Conservation (phyloP, 2,888 invertebrate genomes). For the Omphaloscelis lunosa region DNA sequence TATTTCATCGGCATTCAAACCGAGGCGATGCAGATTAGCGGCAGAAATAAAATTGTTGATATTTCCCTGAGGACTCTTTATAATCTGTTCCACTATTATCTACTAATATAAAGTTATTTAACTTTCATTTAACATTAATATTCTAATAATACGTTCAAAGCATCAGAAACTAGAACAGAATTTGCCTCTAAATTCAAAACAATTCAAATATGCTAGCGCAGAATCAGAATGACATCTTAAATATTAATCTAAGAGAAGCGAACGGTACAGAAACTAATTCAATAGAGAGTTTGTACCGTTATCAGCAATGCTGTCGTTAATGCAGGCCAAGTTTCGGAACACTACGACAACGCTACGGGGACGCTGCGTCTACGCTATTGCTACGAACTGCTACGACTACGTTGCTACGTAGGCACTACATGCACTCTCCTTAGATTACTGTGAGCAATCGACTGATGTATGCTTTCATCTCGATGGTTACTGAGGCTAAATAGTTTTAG, state of each 20-base stretch:
- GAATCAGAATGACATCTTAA: constrained; percentile 28
- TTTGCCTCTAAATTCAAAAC: constrained; percentile 13
- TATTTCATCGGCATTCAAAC: constrained; percentile 3
- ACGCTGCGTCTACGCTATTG: constrained; percentile 9
- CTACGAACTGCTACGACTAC: constrained; percentile 31
- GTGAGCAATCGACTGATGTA: constrained; percentile 64
- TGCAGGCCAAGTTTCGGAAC: constrained; percentile 54
- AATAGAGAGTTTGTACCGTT: constrained; percentile 55
- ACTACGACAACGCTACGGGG: constrained; percentile 10
- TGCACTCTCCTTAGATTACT: constrained; percentile 75
- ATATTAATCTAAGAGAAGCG: constrained; percentile 36
- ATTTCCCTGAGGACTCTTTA: neutral
- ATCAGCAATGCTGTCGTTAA: constrained; percentile 59
- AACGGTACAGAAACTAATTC: constrained; percentile 49
- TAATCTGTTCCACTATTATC: neutral
- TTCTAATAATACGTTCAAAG: neutral
- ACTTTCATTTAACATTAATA: neutral
- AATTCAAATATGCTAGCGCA: constrained; percentile 3
- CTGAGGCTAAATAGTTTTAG: constrained; percentile 16
- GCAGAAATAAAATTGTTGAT: neutral
- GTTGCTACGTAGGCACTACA: constrained; percentile 27
- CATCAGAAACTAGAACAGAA: neutral
- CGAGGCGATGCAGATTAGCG: neutral
- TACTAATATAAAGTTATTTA: neutral
- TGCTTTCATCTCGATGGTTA: constrained; percentile 46